Percentiles rank a stretch among this genome's conserved stretches.
Conservation (phyloP, 2,888 invertebrate species). For the Diaperis boleti region DNA sequence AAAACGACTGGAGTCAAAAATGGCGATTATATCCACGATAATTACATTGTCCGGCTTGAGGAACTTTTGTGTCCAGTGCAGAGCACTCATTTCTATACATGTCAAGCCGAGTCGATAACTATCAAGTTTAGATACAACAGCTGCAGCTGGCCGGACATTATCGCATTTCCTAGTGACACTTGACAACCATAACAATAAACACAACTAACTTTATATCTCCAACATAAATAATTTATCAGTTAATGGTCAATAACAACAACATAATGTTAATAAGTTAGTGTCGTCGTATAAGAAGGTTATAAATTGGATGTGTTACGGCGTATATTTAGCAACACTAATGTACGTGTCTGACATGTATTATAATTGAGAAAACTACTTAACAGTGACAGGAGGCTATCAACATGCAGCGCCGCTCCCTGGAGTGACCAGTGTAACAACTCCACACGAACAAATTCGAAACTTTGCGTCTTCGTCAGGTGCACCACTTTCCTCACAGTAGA, state of each 20-base stretch:
- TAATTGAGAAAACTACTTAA: slow-evolving; percentile 64
- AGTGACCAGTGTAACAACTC: slow-evolving; percentile 51
- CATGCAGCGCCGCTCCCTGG: slow-evolving; percentile 59
- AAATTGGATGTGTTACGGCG: slow-evolving; percentile 62
- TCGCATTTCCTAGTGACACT: slow-evolving; percentile 62
- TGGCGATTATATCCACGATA: slow-evolving; percentile 37
- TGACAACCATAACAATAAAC: slow-evolving; percentile 65
- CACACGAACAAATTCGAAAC: slow-evolving; percentile 24
- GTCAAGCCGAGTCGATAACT: slow-evolving; percentile 56
- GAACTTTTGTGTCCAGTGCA: slow-evolving; percentile 28
- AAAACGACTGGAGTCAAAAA: slow-evolving; percentile 35
- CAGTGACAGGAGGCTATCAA: slow-evolving; percentile 63
- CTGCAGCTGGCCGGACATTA: slow-evolving; percentile 55
- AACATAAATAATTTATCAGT: slow-evolving; percentile 64
- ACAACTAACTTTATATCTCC: slow-evolving; percentile 60
- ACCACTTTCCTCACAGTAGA: slow-evolving; percentile 13
- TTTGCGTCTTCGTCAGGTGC: neutral
- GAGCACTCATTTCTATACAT: slow-evolving; percentile 48
- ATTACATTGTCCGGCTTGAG: slow-evolving; percentile 34
- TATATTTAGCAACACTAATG: slow-evolving; percentile 64
- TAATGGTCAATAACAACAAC: slow-evolving; percentile 63
- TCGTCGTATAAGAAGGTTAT: slow-evolving; percentile 58
- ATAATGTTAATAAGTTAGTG: slow-evolving; percentile 62
- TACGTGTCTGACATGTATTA: slow-evolving; percentile 64
- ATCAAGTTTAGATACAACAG: slow-evolving; percentile 53